Evolutionary conservation across 2,888 invertebrate species (phyloP), one percentile per base, ranked within the genome.

Genomic region (Agrotis puta): DNA sequence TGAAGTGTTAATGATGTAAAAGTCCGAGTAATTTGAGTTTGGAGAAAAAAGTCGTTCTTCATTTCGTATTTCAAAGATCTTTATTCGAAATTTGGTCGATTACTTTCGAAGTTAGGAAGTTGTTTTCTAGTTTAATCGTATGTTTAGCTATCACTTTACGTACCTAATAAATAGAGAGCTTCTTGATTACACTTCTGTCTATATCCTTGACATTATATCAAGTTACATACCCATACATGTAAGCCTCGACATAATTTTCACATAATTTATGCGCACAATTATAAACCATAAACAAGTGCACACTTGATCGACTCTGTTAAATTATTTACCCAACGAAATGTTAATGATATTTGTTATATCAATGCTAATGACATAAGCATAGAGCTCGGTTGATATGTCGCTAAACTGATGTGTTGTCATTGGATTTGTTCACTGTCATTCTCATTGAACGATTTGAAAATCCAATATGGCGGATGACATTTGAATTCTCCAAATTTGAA

Each of bases 391-490:
- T 66, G 22, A 77, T 45, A 54, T 63, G 39, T 22, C 14, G 5
- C 47, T 64, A 51, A 64, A 66, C 58, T 39, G 73, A 59, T 59
- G 53, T 62, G 48, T 14, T 57, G 22, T 50, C 61, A 65, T 77
- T 65, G 56, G 61, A 63, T 77, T 80, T 54, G 69, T 64, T 70
- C 64, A 22, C 64, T 81, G 81, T 69, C 81, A 75, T 64, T 62
- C 33, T 3, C 48, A 64, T 62, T 39, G 24, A 24, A 64, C 57
- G 51, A 69, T 62, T 50, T 47, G 56, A 53, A 80, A 75, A 80
- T 69, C 69, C 69, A 76, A 75, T 75, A 80, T 81, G 69, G 69
- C 64, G 64, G 43, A 20, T 75, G 69, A 64, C 51, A 74, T 77
- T 56, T 57, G 24, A 64, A 75, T 79, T 74, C 43, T 24, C 51